A percentile compares a stretch with the other conserved stretches of the same genome.
phyloP scores from a whole-genome alignment of 2,113 vertebrate species.

The Lophura nycthemera region DNA sequence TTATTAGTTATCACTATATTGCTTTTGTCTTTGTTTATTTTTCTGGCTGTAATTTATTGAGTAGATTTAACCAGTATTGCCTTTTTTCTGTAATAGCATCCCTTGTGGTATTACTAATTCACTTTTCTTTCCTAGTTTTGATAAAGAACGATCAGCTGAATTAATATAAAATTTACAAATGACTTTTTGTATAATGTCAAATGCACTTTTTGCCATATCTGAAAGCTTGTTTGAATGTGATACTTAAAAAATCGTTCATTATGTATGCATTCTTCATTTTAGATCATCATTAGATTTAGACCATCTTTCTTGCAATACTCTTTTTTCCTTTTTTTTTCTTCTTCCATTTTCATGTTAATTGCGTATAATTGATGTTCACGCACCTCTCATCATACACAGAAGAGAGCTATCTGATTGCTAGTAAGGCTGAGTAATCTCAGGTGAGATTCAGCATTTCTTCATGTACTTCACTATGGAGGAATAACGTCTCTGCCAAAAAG shows the following conservation, averaged over 20 bases:
- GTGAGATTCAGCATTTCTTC: background rate
- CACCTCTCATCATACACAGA: background rate
- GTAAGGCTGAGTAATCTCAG: background rate
- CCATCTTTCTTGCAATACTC: background rate
- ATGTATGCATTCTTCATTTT: background rate
- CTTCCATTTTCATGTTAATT: background rate
- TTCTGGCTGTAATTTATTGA: background rate
- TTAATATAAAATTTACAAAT: conserved; percentile 32
- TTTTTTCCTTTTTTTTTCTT: background rate
- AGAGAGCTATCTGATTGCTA: background rate
- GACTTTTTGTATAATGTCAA: conserved; percentile 16
- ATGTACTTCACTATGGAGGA: background rate
- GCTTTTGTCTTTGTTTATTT: conserved; percentile 25
- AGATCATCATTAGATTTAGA: background rate
- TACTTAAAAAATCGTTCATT: background rate
- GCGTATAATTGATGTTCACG: background rate
- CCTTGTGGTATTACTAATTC: background rate
- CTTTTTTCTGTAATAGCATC: conserved; percentile 13
- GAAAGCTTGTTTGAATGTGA: conserved; percentile 11
- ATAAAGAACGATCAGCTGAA: conserved; percentile 11
- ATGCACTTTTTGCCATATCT: background rate
- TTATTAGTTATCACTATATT: background rate
- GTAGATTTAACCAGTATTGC: background rate
- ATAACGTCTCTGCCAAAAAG: background rate
- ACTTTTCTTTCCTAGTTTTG: conserved; percentile 29